Conservation (phyloP, 2,797 vertebrate species). For the Sebastiscus albofasciatus region DNA sequence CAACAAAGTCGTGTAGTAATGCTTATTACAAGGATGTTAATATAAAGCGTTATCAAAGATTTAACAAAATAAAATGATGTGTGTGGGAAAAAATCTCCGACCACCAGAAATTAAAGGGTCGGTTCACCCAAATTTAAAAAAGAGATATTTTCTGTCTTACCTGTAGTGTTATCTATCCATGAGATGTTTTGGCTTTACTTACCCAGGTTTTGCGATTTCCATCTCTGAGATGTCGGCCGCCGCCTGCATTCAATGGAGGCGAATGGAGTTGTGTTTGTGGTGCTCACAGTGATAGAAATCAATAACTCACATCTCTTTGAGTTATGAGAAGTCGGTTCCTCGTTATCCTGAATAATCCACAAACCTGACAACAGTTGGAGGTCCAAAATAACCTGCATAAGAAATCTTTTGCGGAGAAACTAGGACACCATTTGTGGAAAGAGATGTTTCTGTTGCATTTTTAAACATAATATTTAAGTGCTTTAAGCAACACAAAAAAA, state of each 20-base stretch:
- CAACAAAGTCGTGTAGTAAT: not conserved
- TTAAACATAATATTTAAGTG: not conserved
- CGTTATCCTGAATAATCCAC: slow-evolving; percentile 6
- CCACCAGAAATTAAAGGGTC: not conserved
- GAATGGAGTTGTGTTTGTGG: not conserved
- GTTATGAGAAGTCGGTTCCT: not conserved
- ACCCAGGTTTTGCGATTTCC: not conserved
- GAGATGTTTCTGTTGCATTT: not conserved
- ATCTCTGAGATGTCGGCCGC: not conserved
- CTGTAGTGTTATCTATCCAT: not conserved
- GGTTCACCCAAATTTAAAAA: not conserved
- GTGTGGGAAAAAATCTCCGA: not conserved
- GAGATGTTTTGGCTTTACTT: not conserved
- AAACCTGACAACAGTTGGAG: not conserved
- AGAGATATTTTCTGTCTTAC: not conserved
- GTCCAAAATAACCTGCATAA: not conserved
- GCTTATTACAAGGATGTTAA: not conserved
- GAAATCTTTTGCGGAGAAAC: not conserved
- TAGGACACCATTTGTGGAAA: slow-evolving; percentile 1
- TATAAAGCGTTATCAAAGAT: not conserved
- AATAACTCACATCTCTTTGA: not conserved
- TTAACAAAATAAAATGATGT: not conserved
- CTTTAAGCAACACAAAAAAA: not conserved
- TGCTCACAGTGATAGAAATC: slow-evolving; percentile 1
- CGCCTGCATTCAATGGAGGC: not conserved